Conservation (phyloP, 1,140 invertebrate species). For the Zaprionus africanus region DNA sequence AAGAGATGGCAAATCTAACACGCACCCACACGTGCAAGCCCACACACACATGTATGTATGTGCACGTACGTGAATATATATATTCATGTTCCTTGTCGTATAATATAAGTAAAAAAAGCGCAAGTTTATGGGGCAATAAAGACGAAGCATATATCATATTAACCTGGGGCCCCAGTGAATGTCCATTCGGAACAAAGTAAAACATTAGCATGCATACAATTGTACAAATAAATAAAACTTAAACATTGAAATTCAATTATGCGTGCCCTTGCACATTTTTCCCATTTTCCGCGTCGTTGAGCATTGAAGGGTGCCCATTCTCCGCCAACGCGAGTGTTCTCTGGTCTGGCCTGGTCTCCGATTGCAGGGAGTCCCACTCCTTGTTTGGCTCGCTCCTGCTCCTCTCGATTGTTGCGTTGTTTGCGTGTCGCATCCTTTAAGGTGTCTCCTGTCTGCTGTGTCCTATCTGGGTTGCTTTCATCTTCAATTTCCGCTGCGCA, state of each 20-base stretch:
- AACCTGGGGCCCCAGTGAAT: slow-evolving; percentile 4
- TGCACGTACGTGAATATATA: slow-evolving; percentile 4
- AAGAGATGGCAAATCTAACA: background rate
- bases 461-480: slow-evolving; percentile 71
- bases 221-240: slow-evolving; percentile 17
- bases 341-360: slow-evolving; percentile 17
- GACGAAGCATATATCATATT: slow-evolving; percentile 1
- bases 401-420: background rate
- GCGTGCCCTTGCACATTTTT: slow-evolving; percentile 70
- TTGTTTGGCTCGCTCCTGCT: background rate
- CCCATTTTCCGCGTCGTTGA: slow-evolving; percentile 68
- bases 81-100: slow-evolving; percentile 42
- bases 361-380: background rate
- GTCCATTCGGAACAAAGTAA: slow-evolving; percentile 28
- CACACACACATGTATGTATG: background rate
- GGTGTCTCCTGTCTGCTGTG: slow-evolving; percentile 60
- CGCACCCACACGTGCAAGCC: background rate
- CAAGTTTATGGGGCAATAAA: slow-evolving; percentile 19
- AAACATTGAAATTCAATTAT: slow-evolving; percentile 65
- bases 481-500: slow-evolving; percentile 79
- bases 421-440: slow-evolving; percentile 55
- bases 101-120: slow-evolving; percentile 19
- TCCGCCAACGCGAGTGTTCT: background rate
- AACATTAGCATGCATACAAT: slow-evolving; percentile 2
- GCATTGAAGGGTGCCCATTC: slow-evolving; percentile 24